Conservation (phyloP, 2,888 invertebrate species). For the Trissonchulus sp. region DNA sequence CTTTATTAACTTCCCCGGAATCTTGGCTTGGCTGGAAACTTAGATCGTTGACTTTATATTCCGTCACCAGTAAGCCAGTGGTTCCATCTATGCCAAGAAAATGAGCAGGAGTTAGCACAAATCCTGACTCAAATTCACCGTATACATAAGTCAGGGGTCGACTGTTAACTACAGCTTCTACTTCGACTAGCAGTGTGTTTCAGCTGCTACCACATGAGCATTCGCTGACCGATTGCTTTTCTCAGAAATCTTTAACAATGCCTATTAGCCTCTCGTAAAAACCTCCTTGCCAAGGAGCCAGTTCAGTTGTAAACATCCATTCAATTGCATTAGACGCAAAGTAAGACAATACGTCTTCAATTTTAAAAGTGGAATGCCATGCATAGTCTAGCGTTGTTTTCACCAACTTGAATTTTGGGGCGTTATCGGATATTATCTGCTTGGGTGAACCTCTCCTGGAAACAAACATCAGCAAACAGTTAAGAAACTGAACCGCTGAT, state of each 20-base stretch:
- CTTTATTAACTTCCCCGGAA: too few species aligned
- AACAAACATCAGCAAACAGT: conserved; percentile 48
- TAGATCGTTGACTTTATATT: too few species aligned
- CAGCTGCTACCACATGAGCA: neutral
- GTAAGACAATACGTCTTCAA: conserved; percentile 13
- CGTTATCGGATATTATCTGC: conserved; percentile 52
- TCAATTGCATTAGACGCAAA: conserved; percentile 35
- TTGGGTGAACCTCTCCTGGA: conserved; percentile 46
- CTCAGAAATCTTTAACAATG: conserved; percentile 45
- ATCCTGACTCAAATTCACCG: neutral
- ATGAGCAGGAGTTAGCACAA: neutral
- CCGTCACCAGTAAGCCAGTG: too few species aligned
- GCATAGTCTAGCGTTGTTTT: conserved; percentile 44
- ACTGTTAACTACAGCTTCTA: neutral
- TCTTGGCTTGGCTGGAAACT: too few species aligned
- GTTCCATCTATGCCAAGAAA: neutral
- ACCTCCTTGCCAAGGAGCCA: conserved; percentile 55
- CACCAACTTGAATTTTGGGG: conserved; percentile 51
- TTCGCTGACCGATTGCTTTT: neutral
- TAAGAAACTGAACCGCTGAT: conserved; percentile 45
- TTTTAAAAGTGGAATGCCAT: conserved; percentile 24
- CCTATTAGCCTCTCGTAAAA: conserved; percentile 54
- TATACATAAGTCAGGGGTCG: neutral
- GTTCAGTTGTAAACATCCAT: conserved; percentile 52
- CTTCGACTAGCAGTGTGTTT: neutral